Evolutionary conservation across 2,797 vertebrate species (phyloP).

Genomic region (Scyliorhinus canicula): DNA sequence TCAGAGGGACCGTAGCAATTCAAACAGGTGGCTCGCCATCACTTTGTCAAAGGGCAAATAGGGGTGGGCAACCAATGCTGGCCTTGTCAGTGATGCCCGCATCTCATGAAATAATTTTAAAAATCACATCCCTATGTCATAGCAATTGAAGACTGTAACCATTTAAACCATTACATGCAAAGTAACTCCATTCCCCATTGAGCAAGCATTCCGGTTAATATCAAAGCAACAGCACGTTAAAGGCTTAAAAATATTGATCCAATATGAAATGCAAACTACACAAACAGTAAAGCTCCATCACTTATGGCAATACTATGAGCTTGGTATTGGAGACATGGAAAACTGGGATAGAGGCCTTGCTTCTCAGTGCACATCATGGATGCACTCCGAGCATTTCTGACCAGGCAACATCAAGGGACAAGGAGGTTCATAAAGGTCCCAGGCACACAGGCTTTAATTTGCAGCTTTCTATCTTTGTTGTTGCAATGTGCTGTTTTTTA

Average conservation of each 20-base stretch:
- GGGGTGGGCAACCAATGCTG: background rate
- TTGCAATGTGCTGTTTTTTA: background rate
- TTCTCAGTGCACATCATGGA: background rate
- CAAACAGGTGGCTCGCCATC: background rate
- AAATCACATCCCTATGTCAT: background rate
- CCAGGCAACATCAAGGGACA: background rate
- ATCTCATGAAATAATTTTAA: too few relatives aligned
- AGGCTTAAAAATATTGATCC: background rate
- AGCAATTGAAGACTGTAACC: background rate
- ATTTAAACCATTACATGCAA: background rate
- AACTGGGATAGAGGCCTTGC: background rate
- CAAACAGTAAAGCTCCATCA: background rate
- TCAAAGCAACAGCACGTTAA: background rate
- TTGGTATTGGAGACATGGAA: background rate
- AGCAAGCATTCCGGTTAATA: background rate
- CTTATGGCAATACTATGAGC: background rate
- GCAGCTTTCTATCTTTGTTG: background rate
- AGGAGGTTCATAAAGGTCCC: background rate
- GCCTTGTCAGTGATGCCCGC: too few relatives aligned
- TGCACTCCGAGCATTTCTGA: background rate
- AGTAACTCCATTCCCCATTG: background rate
- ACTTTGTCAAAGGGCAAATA: background rate
- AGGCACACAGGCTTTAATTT: background rate
- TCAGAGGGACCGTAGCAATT: background rate
- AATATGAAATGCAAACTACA: background rate